phyloP scores from a whole-genome alignment of 2,888 invertebrate genomes.

The Heliothis peltigera region DNA sequence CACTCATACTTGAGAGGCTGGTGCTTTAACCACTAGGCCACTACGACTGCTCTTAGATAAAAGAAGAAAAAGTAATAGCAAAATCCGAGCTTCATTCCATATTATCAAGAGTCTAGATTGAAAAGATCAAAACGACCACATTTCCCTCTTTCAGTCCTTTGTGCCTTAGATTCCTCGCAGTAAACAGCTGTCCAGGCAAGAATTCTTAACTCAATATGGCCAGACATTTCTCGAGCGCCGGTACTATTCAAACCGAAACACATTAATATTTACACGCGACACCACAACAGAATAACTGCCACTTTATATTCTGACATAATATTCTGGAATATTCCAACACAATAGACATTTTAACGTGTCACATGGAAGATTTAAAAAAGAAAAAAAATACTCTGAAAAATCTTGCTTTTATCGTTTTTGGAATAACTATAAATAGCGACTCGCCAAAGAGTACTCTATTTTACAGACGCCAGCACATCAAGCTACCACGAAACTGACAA shows the following conservation, averaged over 20 bases:
- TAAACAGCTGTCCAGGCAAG: background rate
- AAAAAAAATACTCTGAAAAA: constrained; percentile 2
- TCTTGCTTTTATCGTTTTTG: background rate
- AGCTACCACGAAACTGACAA: too few relatives aligned
- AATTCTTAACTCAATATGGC: background rate
- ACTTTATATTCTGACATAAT: background rate
- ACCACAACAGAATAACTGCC: background rate
- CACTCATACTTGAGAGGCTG: too few relatives aligned
- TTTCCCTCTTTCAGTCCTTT: background rate
- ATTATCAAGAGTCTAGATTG: too few relatives aligned
- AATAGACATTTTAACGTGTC: background rate
- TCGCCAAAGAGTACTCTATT: constrained; percentile 2
- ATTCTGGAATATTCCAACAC: background rate
- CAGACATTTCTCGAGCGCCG: background rate
- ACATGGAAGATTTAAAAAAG: background rate
- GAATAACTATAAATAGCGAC: background rate
- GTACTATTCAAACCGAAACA: background rate
- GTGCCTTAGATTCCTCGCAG: background rate
- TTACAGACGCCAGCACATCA: too few relatives aligned
- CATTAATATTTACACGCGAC: background rate
- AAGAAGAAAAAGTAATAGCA: too few relatives aligned
- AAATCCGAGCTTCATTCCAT: too few relatives aligned
- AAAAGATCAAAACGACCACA: too few relatives aligned
- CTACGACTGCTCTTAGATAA: too few relatives aligned
- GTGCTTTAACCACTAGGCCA: too few relatives aligned